Conservation (phyloP, 2,888 invertebrate genomes). For the Aphodius granarius region DNA sequence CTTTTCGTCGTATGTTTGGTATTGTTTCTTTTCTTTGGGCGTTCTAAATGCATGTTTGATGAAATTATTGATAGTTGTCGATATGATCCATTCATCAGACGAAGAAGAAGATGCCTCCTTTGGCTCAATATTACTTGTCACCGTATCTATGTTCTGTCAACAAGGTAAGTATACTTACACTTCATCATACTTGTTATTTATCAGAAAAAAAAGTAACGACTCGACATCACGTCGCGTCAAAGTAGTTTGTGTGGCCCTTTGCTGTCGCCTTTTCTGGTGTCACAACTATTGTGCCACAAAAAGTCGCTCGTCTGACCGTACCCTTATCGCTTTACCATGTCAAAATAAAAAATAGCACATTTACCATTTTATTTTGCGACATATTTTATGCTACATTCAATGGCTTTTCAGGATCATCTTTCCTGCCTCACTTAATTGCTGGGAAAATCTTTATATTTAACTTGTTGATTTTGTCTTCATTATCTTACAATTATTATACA, state of each 20-base stretch:
- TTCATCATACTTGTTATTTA: neutral
- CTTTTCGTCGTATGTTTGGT: constrained; percentile 16
- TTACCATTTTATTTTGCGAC: neutral
- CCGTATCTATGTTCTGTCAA: constrained; percentile 13
- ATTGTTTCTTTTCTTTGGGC: neutral
- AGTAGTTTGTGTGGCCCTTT: no score
- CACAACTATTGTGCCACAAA: no score
- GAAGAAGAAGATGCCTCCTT: constrained; percentile 12
- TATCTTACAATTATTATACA: constrained; percentile 20
- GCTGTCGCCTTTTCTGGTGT: no score
- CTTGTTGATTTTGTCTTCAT: constrained; percentile 2
- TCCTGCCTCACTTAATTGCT: constrained; percentile 6
- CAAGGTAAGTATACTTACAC: constrained; percentile 9
- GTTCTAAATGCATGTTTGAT: neutral
- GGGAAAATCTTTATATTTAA: constrained; percentile 12
- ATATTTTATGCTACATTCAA: no score
- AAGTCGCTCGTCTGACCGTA: no score
- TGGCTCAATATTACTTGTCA: constrained; percentile 2
- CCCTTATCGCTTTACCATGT: no score
- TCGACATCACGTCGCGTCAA: no score
- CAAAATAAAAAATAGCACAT: no score
- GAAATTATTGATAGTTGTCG: constrained; percentile 11
- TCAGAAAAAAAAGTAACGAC: no score
- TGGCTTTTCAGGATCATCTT: constrained; percentile 12
- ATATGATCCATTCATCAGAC: neutral